Conservation (phyloP, 2,888 invertebrate genomes). For the Exephanes ischioxanthus region DNA sequence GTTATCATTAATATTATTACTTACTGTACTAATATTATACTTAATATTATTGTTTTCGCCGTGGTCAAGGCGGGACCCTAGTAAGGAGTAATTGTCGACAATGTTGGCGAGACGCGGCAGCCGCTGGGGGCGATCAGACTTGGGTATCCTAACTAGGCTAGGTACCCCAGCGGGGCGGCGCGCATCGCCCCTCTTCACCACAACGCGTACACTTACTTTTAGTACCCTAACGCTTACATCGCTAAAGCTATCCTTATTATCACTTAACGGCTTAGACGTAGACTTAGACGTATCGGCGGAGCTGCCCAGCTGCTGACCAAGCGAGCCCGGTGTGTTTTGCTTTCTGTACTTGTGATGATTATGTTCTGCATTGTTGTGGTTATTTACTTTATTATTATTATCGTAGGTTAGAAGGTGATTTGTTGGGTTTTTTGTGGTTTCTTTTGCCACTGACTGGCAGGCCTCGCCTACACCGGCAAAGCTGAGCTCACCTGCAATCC, state of each 20-base stretch:
- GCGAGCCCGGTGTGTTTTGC: conserved; percentile 82
- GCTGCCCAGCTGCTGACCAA: conserved; percentile 80
- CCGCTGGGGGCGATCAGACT: conserved; percentile 84
- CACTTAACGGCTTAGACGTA: conserved; percentile 85
- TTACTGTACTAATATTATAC: conserved; percentile 84
- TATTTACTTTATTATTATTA: conserved; percentile 83
- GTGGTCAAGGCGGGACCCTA: conserved; percentile 83
- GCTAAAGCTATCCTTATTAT: conserved; percentile 85
- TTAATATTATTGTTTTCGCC: conserved; percentile 84
- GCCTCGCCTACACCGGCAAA: conserved; percentile 83
- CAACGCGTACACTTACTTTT: conserved; percentile 83
- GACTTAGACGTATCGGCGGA: conserved; percentile 85
- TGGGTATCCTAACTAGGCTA: conserved; percentile 85
- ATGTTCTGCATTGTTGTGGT: conserved; percentile 84
- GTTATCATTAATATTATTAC: conserved; percentile 82
- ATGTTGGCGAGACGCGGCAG: conserved; percentile 82
- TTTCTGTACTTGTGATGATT: conserved; percentile 85
- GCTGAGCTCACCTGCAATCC: conserved; percentile 83
- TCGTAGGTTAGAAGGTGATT: conserved; percentile 83
- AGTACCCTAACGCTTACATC: conserved; percentile 84
- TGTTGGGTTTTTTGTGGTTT: conserved; percentile 83
- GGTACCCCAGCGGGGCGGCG: conserved; percentile 83
- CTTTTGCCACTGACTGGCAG: conserved; percentile 84
- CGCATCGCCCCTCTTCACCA: conserved; percentile 80
- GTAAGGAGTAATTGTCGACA: conserved; percentile 84